A percentile compares a stretch with the other conserved stretches of the same genome.
phyloP scores from a whole-genome alignment of 2,113 vertebrate species.

The Ciconia stormi region DNA sequence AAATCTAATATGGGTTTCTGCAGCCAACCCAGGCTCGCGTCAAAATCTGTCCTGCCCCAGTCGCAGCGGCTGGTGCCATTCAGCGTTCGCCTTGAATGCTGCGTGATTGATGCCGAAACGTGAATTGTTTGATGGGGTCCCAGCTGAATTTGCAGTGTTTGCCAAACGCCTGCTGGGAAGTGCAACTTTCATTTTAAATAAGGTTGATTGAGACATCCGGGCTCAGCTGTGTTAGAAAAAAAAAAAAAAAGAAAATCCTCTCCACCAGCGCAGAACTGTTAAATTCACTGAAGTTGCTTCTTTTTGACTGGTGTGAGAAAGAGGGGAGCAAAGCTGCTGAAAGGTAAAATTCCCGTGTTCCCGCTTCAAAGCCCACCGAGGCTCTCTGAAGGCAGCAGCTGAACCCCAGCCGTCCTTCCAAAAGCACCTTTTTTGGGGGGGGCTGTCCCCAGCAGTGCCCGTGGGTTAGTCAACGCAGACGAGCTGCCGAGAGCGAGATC shows the following conservation, averaged over 20 bases:
- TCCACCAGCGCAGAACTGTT: background rate
- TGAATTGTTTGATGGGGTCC: background rate
- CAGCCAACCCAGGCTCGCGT: background rate
- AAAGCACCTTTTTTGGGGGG: background rate
- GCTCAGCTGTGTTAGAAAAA: background rate
- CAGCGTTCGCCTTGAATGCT: background rate
- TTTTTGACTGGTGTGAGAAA: background rate
- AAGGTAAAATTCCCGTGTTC: background rate
- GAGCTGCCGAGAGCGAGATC: background rate
- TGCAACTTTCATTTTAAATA: background rate
- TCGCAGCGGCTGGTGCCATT: background rate
- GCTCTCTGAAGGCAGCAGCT: background rate
- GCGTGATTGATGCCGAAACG: background rate
- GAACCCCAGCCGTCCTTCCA: background rate
- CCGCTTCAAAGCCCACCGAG: background rate
- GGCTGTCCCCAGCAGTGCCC: accelerated
- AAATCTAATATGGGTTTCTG: background rate
- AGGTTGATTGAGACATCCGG: background rate
- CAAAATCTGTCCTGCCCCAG: background rate
- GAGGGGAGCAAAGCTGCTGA: background rate
- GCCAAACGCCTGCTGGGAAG: background rate
- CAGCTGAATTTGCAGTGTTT: background rate
- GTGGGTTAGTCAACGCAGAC: background rate
- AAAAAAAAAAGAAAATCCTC: background rate
- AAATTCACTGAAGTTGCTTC: background rate